Conservation (phyloP, 2,888 invertebrate species). For the Phania funesta region DNA sequence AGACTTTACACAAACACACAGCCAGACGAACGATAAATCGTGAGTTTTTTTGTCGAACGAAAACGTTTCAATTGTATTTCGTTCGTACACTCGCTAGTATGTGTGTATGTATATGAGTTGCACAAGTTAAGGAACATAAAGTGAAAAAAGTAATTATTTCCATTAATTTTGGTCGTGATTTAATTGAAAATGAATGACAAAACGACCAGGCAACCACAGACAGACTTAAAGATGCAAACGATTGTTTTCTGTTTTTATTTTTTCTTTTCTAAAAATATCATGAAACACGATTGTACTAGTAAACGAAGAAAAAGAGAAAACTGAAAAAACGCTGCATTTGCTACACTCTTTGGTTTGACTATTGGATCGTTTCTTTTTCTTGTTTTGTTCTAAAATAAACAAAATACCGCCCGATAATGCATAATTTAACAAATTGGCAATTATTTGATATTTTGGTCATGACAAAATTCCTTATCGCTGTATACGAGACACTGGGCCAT, state of each 20-base stretch:
- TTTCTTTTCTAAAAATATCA: slow-evolving; percentile 46
- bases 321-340: slow-evolving; percentile 57
- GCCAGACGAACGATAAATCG: slow-evolving; percentile 64
- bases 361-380: slow-evolving; percentile 61
- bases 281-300: slow-evolving; percentile 62
- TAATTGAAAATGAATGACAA: slow-evolving; percentile 69
- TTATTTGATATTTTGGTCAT: slow-evolving; percentile 68
- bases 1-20: slow-evolving; percentile 34
- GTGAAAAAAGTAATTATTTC: slow-evolving; percentile 66
- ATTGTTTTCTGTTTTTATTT: too few relatives aligned
- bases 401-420: slow-evolving; percentile 79
- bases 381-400: slow-evolving; percentile 72
- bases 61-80: slow-evolving; percentile 68
- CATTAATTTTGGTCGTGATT: slow-evolving; percentile 70
- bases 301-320: slow-evolving; percentile 16
- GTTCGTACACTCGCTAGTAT: slow-evolving; percentile 12
- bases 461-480: slow-evolving; percentile 68
- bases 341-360: slow-evolving; percentile 58
- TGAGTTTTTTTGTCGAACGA: slow-evolving; percentile 63
- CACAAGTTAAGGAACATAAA: slow-evolving; percentile 52
- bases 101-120: slow-evolving; percentile 16
- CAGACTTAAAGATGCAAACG: slow-evolving; percentile 24
- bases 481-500: slow-evolving; percentile 62
- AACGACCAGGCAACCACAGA: slow-evolving; percentile 46
- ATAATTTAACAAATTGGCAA: slow-evolving; percentile 77